These are phyloP conservation scores for Bedellia somnulentella DNA, from an alignment of 2,888 invertebrate genomes.

Conservation along the genomic window DNA sequence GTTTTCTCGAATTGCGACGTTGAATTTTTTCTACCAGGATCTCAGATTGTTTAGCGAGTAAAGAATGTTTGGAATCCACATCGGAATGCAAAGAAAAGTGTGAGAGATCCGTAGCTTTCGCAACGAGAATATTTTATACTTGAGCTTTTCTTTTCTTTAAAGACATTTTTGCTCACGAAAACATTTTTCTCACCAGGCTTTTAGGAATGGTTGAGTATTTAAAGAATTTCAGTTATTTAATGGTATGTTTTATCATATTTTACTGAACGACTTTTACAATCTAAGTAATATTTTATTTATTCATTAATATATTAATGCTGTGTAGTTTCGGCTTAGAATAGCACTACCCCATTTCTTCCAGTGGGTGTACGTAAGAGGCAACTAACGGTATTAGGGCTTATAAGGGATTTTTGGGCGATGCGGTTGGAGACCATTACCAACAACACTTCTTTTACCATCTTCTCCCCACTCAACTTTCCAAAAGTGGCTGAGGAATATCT, in stretches of 20 bases:
- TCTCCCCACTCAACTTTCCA: no score
- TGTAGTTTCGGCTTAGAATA: no score
- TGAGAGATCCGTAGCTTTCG: slow-evolving; percentile 11
- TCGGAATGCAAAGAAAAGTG: slow-evolving; percentile 14
- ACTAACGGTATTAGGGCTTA: no score
- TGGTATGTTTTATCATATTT: slow-evolving; percentile 6
- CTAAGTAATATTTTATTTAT: no score
- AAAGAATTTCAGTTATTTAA: slow-evolving; percentile 22
- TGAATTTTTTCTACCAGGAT: slow-evolving; percentile 50
- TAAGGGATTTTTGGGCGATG: no score
- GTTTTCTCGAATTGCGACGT: slow-evolving; percentile 43
- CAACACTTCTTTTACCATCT: no score
- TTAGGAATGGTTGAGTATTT: slow-evolving; percentile 19
- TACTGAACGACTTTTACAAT: no score
- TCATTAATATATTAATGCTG: no score
- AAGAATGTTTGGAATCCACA: slow-evolving; percentile 31
- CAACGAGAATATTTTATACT: slow-evolving; percentile 15
- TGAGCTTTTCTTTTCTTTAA: slow-evolving; percentile 26
- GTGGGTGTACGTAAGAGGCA: no score
- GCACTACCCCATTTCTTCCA: no score
- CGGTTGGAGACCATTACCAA: no score
- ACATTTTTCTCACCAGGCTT: slow-evolving; percentile 46
- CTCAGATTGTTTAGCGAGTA: slow-evolving; percentile 20
- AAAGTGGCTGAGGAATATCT: no score
- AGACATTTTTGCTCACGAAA: slow-evolving; percentile 57